Percentiles rank a stretch among this genome's conserved stretches.
These are phyloP conservation scores for Argyra leucocephala DNA, from an alignment of 2,888 invertebrate species.

Conservation along the genomic window DNA sequence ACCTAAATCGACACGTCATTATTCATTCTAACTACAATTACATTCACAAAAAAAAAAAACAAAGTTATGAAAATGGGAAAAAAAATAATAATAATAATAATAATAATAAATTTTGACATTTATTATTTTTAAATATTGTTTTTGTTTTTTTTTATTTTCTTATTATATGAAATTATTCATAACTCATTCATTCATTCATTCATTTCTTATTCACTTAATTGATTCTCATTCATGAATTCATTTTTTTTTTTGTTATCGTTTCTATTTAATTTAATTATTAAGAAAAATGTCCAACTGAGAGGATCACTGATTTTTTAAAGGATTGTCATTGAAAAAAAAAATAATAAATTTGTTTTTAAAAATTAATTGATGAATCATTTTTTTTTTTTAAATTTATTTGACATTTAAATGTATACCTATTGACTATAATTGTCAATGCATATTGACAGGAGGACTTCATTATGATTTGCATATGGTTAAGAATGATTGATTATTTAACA, in stretches of 20 bases:
- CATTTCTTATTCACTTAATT: not conserved
- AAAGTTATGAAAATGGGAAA: too few relatives aligned
- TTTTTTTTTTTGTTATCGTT: too few relatives aligned
- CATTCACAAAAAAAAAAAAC: not conserved
- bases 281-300: not conserved
- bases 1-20: constrained; percentile 3
- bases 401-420: not conserved
- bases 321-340: not conserved
- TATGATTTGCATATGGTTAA: not conserved
- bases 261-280: not conserved
- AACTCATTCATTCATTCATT: not conserved
- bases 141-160: not conserved
- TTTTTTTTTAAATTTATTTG: too few relatives aligned
- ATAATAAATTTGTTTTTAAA: not conserved
- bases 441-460: not conserved
- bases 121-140: too few relatives aligned
- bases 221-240: too few relatives aligned
- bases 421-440: not conserved
- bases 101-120: too few relatives aligned
- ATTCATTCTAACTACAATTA: not conserved
- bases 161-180: not conserved
- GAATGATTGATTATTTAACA: not conserved
- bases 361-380: too few relatives aligned
- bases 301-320: not conserved
- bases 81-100: too few relatives aligned